Evolutionary conservation across 2,888 invertebrate species (phyloP), one percentile per base, ranked within the genome.

Genomic region (Petrophora chlorosata): DNA sequence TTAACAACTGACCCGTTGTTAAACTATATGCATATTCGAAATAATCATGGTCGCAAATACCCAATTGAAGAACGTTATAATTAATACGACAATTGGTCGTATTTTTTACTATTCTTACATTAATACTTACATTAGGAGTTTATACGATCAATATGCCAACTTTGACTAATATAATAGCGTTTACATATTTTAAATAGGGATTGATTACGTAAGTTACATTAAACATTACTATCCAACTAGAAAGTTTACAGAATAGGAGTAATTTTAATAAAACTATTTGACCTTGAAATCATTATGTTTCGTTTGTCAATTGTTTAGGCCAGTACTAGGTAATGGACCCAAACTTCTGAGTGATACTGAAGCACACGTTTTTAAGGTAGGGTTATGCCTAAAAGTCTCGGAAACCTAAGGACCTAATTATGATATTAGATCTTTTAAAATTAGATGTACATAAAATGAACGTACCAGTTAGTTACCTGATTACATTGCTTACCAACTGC

Each of bases 391-490:
- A 58, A 53, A 54, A 41, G 53, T 56, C 48, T 55, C 48, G 53
- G 51, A 60, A 60, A 60, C 51, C 28, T 59, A 63, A 59, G 60
- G 57, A 63, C 58, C 57, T 61, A 61, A 61, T 50, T 53, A 56
- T 59, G 53, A 61, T 60, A 63, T 61, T 60, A 63, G 61, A 58
- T 61, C 60, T 58, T 65, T 59, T 57, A 45, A 59, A 61, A 53
- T 51, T 59, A 61, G 57, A 56, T 55, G 35, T 53, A 25, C 38
- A 26, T 43, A 16, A 50, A 42, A 41, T 40, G 38, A 44, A 49
- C 47, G 57, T 60, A 53, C 53, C 53, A 46, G 53, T 55, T 52
- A 53, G 53, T 44, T 60, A 56, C 53, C 57, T 54, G 48, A 57
- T 45, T 56, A 56, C 39, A 60, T 60, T 61, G 59, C 65, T 62